Conservation (phyloP, 2,797 vertebrate genomes). For the Euthynnus affinis region DNA sequence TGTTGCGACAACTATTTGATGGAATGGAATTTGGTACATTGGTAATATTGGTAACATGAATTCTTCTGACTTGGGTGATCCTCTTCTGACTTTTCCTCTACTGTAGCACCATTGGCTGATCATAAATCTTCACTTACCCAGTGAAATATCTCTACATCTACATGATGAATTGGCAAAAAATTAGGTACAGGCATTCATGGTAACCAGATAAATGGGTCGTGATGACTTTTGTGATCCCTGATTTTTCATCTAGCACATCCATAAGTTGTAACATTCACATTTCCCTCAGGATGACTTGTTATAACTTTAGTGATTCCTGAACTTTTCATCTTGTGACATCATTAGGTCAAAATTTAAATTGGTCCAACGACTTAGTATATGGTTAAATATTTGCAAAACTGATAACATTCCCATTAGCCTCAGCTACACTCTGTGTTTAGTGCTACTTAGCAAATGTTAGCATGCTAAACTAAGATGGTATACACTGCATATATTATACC, state of each 20-base stretch:
- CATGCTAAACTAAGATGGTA: background rate
- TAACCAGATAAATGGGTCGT: too few species aligned
- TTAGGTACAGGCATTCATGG: too few species aligned
- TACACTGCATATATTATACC: background rate
- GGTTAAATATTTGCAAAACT: background rate
- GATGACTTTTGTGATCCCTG: too few species aligned
- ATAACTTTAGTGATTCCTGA: background rate
- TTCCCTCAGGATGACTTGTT: too few species aligned
- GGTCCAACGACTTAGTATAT: background rate
- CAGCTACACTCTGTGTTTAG: background rate
- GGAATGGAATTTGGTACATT: background rate
- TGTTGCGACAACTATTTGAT: too few species aligned
- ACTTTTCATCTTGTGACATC: background rate
- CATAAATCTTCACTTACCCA: background rate
- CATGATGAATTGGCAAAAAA: too few species aligned
- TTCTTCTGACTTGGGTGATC: background rate
- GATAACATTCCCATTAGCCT: background rate
- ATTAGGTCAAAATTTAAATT: background rate
- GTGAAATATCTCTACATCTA: background rate
- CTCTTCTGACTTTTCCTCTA: background rate
- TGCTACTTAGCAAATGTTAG: background rate
- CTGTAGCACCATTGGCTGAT: background rate
- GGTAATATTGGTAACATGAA: too few species aligned
- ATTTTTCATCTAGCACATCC: too few species aligned
- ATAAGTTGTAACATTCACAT: too few species aligned